phyloP scores from a whole-genome alignment of 2,888 invertebrate species.

The Tridacna gigas region DNA sequence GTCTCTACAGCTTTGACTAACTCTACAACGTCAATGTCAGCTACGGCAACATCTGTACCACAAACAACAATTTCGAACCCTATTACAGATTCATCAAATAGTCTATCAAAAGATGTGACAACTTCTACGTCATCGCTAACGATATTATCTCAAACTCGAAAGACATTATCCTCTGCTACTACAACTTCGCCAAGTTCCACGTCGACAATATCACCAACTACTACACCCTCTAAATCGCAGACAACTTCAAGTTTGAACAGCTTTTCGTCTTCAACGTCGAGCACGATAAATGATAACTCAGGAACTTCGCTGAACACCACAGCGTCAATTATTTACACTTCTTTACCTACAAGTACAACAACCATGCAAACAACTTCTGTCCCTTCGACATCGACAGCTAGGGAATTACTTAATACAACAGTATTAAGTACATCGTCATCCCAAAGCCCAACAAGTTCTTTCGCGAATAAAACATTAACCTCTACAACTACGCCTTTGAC shows the following conservation, averaged over 20 bases:
- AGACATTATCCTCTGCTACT: not conserved
- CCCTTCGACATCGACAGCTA: not conserved
- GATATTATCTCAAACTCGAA: not conserved
- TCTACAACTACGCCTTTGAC: too few species aligned
- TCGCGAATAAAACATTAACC: too few species aligned
- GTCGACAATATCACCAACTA: not conserved
- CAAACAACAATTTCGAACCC: too few species aligned
- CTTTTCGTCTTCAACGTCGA: not conserved
- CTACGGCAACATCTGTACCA: too few species aligned
- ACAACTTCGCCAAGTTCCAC: not conserved
- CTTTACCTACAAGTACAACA: not conserved
- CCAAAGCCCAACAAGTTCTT: too few species aligned
- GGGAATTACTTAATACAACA: too few species aligned
- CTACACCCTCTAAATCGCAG: not conserved
- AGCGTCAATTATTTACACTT: not conserved
- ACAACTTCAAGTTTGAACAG: not conserved
- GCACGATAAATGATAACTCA: not conserved
- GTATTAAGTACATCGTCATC: too few species aligned
- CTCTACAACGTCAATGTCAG: not conserved
- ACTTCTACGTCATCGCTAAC: not conserved
- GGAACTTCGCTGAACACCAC: not conserved
- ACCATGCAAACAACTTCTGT: not conserved
- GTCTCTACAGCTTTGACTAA: not conserved
- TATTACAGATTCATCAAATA: too few species aligned
- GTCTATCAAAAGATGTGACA: not conserved